Evolutionary conservation across 1,140 invertebrate genomes (phyloP).

Genomic region (Drosophila quadrilineata): DNA sequence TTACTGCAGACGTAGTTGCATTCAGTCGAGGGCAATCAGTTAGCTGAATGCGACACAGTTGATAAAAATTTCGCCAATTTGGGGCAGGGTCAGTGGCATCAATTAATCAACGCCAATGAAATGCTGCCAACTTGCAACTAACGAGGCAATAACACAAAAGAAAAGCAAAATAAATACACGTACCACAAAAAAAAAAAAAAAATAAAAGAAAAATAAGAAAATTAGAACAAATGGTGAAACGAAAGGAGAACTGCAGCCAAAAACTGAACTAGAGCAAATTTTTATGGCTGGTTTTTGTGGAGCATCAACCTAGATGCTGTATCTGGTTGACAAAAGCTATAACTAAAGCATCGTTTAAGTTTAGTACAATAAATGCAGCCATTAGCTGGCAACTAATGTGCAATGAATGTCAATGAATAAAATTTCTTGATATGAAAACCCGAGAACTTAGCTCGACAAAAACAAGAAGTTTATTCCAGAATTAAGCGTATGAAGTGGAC

Average conservation of each 20-base stretch:
- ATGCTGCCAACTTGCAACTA: conserved; percentile 15
- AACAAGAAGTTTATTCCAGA: too few species aligned
- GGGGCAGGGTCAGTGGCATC: conserved; percentile 32
- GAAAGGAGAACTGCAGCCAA: conserved; percentile 11
- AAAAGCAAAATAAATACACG: too few species aligned
- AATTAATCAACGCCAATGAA: conserved; percentile 34
- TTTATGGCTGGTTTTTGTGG: not conserved
- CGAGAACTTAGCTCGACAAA: too few species aligned
- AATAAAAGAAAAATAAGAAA: not conserved
- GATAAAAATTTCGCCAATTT: conserved; percentile 4
- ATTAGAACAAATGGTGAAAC: not conserved
- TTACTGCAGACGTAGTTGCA: too few species aligned
- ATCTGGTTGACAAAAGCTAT: too few species aligned
- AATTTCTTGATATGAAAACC: too few species aligned
- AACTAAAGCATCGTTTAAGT: too few species aligned
- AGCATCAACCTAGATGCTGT: too few species aligned
- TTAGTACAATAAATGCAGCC: too few species aligned
- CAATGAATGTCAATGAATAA: too few species aligned
- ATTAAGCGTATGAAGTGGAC: too few species aligned
- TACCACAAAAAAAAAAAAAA: conserved; percentile 7
- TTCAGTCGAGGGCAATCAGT: not conserved
- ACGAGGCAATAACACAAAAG: not conserved
- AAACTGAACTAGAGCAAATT: conserved; percentile 12
- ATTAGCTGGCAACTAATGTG: not conserved
- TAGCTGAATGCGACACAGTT: not conserved